Conservation (phyloP, 2,888 invertebrate genomes). For the Campoplex nolae region DNA sequence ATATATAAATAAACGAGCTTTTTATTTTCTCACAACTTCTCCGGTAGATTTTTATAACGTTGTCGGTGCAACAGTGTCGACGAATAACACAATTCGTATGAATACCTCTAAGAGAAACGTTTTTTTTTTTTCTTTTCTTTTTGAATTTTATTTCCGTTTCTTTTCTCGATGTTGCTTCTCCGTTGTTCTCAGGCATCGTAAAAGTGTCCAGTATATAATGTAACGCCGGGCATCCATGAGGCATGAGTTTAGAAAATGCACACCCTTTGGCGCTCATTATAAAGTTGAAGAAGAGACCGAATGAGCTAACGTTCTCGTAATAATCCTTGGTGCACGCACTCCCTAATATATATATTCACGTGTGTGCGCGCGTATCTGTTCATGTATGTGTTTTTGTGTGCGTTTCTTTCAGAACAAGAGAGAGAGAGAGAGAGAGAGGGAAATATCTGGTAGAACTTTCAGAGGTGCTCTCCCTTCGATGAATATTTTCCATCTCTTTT, state of each 20-base stretch:
- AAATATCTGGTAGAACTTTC: slow-evolving; percentile 25
- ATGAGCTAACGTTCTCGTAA: slow-evolving; percentile 39
- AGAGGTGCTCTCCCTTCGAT: slow-evolving; percentile 24
- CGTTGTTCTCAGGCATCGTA: background rate
- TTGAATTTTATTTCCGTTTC: background rate
- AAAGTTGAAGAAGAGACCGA: slow-evolving; percentile 28
- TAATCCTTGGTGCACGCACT: slow-evolving; percentile 54
- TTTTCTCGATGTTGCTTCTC: background rate
- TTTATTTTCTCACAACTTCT: background rate
- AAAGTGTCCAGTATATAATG: slow-evolving; percentile 16
- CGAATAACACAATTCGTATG: background rate
- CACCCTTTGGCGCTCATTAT: slow-evolving; percentile 49
- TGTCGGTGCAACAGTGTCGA: too few relatives aligned
- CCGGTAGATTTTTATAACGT: background rate
- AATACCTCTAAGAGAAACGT: background rate
- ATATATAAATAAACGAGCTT: too few relatives aligned
- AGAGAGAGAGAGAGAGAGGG: background rate
- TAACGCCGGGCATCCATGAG: slow-evolving; percentile 25
- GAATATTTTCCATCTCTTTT: slow-evolving; percentile 42
- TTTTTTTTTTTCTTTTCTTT: background rate
- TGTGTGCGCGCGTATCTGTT: background rate
- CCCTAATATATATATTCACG: background rate
- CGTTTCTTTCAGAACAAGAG: background rate
- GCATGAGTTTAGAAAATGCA: slow-evolving; percentile 20
- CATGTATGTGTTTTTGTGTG: too few relatives aligned